Evolutionary conservation across 2,888 invertebrate genomes (phyloP).

Genomic region (Nymphalis c-album): DNA sequence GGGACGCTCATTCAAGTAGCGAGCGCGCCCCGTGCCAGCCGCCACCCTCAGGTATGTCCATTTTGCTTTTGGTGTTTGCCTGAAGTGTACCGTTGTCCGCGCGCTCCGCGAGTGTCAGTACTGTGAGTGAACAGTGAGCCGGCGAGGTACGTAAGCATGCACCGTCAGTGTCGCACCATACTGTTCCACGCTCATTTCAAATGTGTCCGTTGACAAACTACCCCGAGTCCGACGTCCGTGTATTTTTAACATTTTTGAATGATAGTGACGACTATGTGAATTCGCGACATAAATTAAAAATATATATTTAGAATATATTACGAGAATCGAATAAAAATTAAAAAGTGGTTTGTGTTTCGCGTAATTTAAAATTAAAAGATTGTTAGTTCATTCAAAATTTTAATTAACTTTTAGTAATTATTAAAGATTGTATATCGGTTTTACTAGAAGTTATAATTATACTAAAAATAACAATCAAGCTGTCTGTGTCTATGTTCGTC

Average conservation of each 20-base stretch:
- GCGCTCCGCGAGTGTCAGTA: conserved; percentile 75
- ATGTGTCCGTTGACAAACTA: conserved; percentile 46
- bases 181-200: conserved; percentile 45
- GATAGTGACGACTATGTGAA: conserved; percentile 38
- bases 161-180: conserved; percentile 52
- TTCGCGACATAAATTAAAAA: conserved; percentile 16
- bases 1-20: conserved; percentile 80
- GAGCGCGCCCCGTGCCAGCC: conserved; percentile 78
- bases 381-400: not conserved
- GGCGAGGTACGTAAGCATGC: conserved; percentile 70
- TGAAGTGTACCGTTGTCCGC: conserved; percentile 58
- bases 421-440: conserved; percentile 8
- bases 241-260: conserved; percentile 17
- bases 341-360: conserved; percentile 30
- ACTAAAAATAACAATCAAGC: conserved; percentile 17
- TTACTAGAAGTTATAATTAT: conserved; percentile 10
- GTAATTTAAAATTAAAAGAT: conserved; percentile 17
- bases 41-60: conserved; percentile 80
- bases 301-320: conserved; percentile 15
- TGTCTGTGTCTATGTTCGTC: conserved; percentile 38
- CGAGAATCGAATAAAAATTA: conserved; percentile 3
- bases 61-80: conserved; percentile 79
- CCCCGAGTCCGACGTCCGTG: conserved; percentile 34
- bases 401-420: not conserved
- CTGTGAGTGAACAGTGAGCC: conserved; percentile 49